A percentile compares a stretch with the other conserved stretches of the same genome.
phyloP scores from a whole-genome alignment of 2,113 vertebrate species.

The Zootoca vivipara region DNA sequence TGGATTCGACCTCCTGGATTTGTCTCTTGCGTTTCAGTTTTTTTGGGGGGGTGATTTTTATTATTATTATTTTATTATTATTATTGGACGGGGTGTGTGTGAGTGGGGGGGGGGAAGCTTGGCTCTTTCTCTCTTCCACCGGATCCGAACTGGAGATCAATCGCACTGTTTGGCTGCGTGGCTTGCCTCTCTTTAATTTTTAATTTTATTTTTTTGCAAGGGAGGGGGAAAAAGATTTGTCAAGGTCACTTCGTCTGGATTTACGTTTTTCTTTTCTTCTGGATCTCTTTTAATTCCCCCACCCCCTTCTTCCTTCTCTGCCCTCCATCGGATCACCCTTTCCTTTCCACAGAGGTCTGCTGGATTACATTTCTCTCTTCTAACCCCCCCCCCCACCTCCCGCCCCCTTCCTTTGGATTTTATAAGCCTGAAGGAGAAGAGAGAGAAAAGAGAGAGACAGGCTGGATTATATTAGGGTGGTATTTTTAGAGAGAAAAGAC shows the following conservation, averaged over 20 bases:
- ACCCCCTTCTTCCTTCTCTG: not conserved
- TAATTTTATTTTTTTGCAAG: not conserved
- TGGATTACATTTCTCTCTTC: conserved; percentile 18
- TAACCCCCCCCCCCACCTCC: not conserved
- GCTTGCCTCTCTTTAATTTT: not conserved
- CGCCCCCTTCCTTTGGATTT: conserved; percentile 21
- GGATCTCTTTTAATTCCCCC: not conserved
- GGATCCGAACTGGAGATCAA: not conserved
- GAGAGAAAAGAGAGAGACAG: not conserved
- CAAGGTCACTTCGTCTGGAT: conserved; percentile 55
- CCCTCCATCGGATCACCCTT: not conserved
- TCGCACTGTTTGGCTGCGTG: not conserved
- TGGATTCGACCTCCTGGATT: conserved; percentile 33
- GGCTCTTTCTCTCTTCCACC: not conserved
- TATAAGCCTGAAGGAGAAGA: conserved; percentile 30
- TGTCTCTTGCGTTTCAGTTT: not conserved
- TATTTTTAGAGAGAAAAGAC: not conserved
- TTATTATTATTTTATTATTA: not conserved
- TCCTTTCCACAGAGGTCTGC: not conserved
- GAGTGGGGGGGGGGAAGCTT: not conserved
- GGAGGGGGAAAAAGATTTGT: conserved; percentile 25
- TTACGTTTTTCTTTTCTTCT: conserved; percentile 14
- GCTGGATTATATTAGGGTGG: conserved; percentile 15
- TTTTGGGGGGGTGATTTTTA: not conserved
- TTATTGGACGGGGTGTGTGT: not conserved